A percentile compares a stretch with the other conserved stretches of the same genome.
phyloP scores from a whole-genome alignment of 2,113 vertebrate genomes.

The Paracanthobrama guichenoti region DNA sequence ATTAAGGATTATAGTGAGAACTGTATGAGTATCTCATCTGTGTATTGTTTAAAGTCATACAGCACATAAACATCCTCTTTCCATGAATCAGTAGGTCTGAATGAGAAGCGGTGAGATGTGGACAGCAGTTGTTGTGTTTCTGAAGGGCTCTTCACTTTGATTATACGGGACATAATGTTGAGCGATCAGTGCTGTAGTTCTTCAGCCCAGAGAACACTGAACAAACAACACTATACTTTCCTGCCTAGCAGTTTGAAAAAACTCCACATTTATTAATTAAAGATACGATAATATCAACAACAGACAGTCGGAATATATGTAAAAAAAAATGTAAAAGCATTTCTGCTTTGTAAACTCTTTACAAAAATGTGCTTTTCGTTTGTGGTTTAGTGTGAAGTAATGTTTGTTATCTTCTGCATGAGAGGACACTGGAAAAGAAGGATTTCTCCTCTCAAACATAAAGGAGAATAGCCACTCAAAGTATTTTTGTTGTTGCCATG shows the following conservation, averaged over 20 bases:
- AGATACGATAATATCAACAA: neutral
- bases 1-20: neutral
- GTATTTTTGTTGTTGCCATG: constrained; percentile 54
- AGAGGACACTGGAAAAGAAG: constrained; percentile 23
- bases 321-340: neutral
- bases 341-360: neutral
- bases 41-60: neutral
- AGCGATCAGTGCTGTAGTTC: constrained; percentile 39
- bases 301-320: neutral
- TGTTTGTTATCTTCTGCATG: neutral
- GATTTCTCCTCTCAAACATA: constrained; percentile 43
- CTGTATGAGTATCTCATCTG: neutral
- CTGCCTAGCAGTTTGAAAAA: neutral
- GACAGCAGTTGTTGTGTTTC: neutral
- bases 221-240: neutral
- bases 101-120: neutral
- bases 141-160: constrained; percentile 45
- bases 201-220: neutral
- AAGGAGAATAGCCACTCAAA: constrained; percentile 37
- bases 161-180: constrained; percentile 32
- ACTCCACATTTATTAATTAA: neutral
- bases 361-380: neutral
- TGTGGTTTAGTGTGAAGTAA: neutral
- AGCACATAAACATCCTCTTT: neutral
- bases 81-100: neutral